Evolutionary conservation across 2,113 vertebrate species (phyloP).

Genomic region (Pteruthius melanotis): DNA sequence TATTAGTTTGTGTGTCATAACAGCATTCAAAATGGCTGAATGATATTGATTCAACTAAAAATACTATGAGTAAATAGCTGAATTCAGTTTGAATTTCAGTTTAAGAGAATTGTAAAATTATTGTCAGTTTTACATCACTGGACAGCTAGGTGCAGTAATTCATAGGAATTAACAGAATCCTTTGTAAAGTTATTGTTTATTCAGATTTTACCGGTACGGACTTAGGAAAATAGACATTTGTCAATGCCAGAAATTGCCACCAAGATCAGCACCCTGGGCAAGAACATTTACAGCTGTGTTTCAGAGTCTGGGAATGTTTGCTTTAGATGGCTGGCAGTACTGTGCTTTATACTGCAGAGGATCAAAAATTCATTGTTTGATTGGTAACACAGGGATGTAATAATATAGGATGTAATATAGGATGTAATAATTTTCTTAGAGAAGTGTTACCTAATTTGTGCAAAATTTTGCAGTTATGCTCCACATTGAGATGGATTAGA

Average conservation of each 20-base stretch:
- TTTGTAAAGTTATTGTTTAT: not conserved
- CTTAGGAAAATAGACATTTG: not conserved
- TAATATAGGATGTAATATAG: too few relatives aligned
- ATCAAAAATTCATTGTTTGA: constrained; percentile 45
- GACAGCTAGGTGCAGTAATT: not conserved
- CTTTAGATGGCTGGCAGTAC: not conserved
- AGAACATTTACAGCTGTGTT: not conserved
- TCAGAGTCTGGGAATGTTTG: not conserved
- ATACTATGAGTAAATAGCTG: not conserved
- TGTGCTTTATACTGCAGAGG: not conserved
- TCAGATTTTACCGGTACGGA: not conserved
- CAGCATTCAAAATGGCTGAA: constrained; percentile 54
- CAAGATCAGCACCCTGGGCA: not conserved
- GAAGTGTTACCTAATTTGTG: not conserved
- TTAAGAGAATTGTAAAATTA: not conserved
- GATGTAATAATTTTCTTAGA: constrained; percentile 18
- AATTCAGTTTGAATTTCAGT: not conserved
- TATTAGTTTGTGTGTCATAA: not conserved
- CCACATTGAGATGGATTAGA: not conserved
- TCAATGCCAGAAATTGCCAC: not conserved
- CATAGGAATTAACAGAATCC: not conserved
- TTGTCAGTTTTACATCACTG: not conserved
- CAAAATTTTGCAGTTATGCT: not conserved
- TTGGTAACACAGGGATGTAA: not conserved
- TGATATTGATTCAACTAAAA: constrained; percentile 19